Conservation (phyloP, 1,140 invertebrate genomes). For the Listronotus bonariensis region DNA sequence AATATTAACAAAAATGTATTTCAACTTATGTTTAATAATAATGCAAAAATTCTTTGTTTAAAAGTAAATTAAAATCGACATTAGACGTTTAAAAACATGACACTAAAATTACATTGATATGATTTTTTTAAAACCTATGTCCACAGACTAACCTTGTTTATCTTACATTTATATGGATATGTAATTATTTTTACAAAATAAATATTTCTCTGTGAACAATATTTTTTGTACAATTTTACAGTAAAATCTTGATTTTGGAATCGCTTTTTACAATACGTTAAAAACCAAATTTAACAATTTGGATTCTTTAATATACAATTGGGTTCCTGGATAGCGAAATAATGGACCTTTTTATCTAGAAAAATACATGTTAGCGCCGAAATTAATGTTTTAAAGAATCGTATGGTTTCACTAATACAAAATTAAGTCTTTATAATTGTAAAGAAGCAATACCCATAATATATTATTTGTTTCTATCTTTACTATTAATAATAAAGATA, state of each 20-base stretch:
- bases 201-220: conserved; percentile 36
- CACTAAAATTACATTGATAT: conserved; percentile 48
- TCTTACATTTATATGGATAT: conserved; percentile 28
- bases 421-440: too few relatives aligned
- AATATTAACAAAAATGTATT: too few relatives aligned
- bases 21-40: too few relatives aligned
- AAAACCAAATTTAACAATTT: too few relatives aligned
- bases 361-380: too few relatives aligned
- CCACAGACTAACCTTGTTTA: conserved; percentile 37
- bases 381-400: too few relatives aligned
- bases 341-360: too few relatives aligned
- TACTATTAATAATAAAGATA: neutral
- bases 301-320: too few relatives aligned
- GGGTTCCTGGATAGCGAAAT: too few relatives aligned
- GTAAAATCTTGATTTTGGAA: neutral
- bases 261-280: neutral
- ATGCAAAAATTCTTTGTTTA: conserved; percentile 2
- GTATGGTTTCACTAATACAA: too few relatives aligned
- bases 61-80: conserved; percentile 4
- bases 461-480: too few relatives aligned
- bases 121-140: conserved; percentile 42
- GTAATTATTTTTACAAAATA: conserved; percentile 33
- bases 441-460: too few relatives aligned
- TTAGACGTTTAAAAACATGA: conserved; percentile 12
- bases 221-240: conserved; percentile 26